Percentiles rank a stretch among this genome's conserved stretches.
phyloP scores from a whole-genome alignment of 2,113 vertebrate genomes.

The Baryphthengus martii region DNA sequence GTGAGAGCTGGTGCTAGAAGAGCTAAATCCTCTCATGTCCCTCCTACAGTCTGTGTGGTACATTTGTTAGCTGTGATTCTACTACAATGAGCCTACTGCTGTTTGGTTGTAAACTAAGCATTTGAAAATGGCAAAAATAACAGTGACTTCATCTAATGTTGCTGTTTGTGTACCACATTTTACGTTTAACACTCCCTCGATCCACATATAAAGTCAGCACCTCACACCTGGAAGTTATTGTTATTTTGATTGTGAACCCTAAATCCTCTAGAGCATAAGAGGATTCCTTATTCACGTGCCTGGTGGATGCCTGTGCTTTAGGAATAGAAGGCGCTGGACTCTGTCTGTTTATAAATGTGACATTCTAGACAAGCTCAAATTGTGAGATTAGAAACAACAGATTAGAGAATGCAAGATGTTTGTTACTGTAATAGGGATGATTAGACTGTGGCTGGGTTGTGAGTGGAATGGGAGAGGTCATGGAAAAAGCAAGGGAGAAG shows the following conservation, averaged over 20 bases:
- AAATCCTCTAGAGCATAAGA: background rate
- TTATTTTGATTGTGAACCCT: background rate
- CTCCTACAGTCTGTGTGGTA: background rate
- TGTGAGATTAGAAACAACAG: conserved; percentile 6
- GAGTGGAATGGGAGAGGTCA: conserved; percentile 10
- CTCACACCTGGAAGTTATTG: background rate
- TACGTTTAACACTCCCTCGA: background rate
- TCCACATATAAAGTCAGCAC: background rate
- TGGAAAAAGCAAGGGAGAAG: background rate
- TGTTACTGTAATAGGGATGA: background rate
- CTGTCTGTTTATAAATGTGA: background rate
- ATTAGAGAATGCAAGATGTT: background rate
- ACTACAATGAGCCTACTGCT: background rate
- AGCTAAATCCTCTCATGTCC: background rate
- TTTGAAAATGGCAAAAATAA: background rate
- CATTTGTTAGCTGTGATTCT: background rate
- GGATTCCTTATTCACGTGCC: background rate
- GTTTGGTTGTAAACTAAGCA: background rate
- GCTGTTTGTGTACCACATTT: background rate
- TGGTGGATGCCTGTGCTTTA: background rate
- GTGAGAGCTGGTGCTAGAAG: background rate
- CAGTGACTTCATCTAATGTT: background rate
- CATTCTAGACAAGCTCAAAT: background rate
- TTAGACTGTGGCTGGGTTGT: background rate
- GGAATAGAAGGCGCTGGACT: background rate